These are phyloP conservation scores for Choristoneura fumiferana DNA, from an alignment of 1,140 invertebrate genomes.

Conservation along the genomic window DNA sequence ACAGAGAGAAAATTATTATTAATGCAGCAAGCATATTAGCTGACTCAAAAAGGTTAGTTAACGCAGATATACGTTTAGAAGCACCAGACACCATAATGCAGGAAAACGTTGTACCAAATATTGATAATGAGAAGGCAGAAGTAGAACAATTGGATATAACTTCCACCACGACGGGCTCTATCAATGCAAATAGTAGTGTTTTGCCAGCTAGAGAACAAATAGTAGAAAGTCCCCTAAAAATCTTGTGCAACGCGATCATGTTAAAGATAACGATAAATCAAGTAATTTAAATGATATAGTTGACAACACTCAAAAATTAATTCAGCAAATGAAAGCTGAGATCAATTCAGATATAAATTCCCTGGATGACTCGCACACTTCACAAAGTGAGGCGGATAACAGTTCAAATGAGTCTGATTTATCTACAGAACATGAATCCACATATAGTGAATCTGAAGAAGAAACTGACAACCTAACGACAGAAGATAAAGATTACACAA, in stretches of 20 bases:
- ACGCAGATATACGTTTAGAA: too few species aligned
- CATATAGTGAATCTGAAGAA: conserved; percentile 67
- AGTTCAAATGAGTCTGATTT: conserved; percentile 69
- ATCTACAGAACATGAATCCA: conserved; percentile 76
- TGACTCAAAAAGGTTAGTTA: too few species aligned
- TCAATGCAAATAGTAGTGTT: not conserved
- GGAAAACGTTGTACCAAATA: not conserved
- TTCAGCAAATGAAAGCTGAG: conserved; percentile 82
- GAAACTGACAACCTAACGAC: conserved; percentile 58
- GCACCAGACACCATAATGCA: not conserved
- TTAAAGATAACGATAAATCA: conserved; percentile 32
- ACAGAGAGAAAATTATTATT: too few species aligned
- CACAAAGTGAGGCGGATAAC: conserved; percentile 72
- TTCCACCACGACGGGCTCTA: not conserved
- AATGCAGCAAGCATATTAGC: too few species aligned
- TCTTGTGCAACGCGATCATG: not conserved
- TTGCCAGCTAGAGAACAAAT: not conserved
- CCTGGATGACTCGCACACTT: conserved; percentile 64
- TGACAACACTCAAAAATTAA: conserved; percentile 79
- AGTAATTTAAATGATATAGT: conserved; percentile 79
- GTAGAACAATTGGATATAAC: not conserved
- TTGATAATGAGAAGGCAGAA: not conserved
- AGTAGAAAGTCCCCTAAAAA: not conserved
- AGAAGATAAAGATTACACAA: conserved; percentile 59
- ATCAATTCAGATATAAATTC: conserved; percentile 80